phyloP scores from a whole-genome alignment of 2,888 invertebrate genomes.

The Apeira syringaria region DNA sequence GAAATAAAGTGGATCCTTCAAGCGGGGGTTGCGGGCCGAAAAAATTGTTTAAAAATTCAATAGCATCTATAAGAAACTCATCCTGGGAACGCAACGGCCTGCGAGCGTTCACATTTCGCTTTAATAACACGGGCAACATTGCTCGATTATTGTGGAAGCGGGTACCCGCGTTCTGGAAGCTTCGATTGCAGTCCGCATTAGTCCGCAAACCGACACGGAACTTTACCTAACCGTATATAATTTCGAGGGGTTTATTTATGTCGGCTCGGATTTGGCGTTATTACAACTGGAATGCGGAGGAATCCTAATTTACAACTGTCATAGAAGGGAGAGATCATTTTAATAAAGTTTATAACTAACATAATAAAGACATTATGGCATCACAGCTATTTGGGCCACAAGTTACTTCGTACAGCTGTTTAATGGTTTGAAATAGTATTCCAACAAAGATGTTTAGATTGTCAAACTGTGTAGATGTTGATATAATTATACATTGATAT shows the following conservation, averaged over 20 bases:
- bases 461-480: no score
- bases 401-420: no score
- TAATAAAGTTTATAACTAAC: background rate
- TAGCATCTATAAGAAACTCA: constrained; percentile 77
- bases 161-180: constrained; percentile 50
- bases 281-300: background rate
- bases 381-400: no score
- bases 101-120: constrained; percentile 77
- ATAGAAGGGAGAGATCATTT: background rate
- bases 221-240: constrained; percentile 10
- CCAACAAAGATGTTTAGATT: no score
- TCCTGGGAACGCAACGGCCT: constrained; percentile 75
- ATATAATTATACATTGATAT: no score
- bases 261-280: background rate
- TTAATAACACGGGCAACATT: constrained; percentile 79
- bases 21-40: constrained; percentile 59
- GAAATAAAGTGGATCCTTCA: constrained; percentile 64
- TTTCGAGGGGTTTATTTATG: constrained; percentile 8
- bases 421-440: no score
- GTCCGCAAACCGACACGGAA: constrained; percentile 47
- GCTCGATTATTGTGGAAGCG: constrained; percentile 74
- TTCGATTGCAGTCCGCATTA: constrained; percentile 56
- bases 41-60: constrained; percentile 81
- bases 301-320: background rate
- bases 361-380: no score